These are phyloP conservation scores for Drosophila santomea DNA, from an alignment of 1,140 invertebrate genomes.

Conservation along the genomic window DNA sequence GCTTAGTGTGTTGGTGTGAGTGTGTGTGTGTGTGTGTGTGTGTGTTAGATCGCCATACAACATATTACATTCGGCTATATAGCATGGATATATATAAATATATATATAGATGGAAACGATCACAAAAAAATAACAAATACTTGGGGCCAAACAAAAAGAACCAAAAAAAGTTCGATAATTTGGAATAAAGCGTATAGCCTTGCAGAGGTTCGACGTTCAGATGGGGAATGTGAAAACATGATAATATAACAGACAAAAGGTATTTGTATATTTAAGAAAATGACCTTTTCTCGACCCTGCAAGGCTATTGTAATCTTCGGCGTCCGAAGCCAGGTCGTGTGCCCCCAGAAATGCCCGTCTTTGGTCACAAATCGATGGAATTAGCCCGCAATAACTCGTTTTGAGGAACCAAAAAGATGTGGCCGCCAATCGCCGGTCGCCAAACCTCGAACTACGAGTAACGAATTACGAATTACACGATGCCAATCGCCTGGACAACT, in stretches of 20 bases:
- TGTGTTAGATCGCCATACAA: slow-evolving; percentile 26
- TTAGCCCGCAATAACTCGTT: slow-evolving; percentile 3
- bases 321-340: not conserved
- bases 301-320: slow-evolving; percentile 8
- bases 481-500: slow-evolving; percentile 33
- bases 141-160: slow-evolving; percentile 10
- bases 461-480: slow-evolving; percentile 7
- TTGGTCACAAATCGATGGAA: not conserved
- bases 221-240: not conserved
- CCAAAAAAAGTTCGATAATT: slow-evolving; percentile 5
- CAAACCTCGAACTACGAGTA: not conserved
- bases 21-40: slow-evolving; percentile 20
- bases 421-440: slow-evolving; percentile 8
- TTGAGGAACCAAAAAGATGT: slow-evolving; percentile 13
- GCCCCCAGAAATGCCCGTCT: not conserved
- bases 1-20: slow-evolving; percentile 17
- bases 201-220: not conserved
- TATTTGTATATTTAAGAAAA: too few species aligned
- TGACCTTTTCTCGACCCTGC: not conserved
- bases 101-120: not conserved
- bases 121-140: slow-evolving; percentile 4
- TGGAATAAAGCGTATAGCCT: not conserved
- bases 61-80: slow-evolving; percentile 10
- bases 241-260: too few species aligned
- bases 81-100: slow-evolving; percentile 3